Conservation (phyloP, 2,888 invertebrate species). For the Hypercompe scribonia region DNA sequence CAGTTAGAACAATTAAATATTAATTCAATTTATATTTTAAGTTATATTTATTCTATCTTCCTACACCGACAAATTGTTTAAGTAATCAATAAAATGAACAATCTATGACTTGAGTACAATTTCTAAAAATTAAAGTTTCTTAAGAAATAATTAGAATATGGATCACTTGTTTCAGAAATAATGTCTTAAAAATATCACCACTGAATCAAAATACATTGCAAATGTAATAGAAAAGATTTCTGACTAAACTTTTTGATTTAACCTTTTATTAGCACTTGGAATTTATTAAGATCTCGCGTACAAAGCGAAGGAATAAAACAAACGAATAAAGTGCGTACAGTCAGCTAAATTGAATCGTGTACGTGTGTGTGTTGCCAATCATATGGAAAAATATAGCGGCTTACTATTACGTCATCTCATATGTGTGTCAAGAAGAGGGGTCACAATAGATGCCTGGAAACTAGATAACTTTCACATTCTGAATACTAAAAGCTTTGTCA, state of each 20-base stretch:
- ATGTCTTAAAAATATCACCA: too few species aligned
- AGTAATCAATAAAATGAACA: too few species aligned
- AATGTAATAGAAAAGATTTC: background rate
- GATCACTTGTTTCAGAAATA: too few species aligned
- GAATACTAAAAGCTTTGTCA: too few species aligned
- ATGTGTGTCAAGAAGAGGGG: background rate
- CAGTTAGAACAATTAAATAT: too few species aligned
- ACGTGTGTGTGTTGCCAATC: slow-evolving; percentile 39
- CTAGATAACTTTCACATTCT: background rate
- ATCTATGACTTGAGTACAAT: too few species aligned
- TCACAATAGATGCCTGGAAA: background rate
- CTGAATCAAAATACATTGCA: background rate
- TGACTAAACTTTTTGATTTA: slow-evolving; percentile 14
- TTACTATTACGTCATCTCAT: slow-evolving; percentile 20
- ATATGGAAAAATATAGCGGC: slow-evolving; percentile 16
- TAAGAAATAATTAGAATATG: too few species aligned
- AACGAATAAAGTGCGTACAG: slow-evolving; percentile 38
- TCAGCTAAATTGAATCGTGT: slow-evolving; percentile 44
- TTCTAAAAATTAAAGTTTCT: too few species aligned
- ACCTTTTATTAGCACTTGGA: slow-evolving; percentile 20
- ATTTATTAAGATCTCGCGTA: slow-evolving; percentile 28
- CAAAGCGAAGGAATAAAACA: slow-evolving; percentile 41
- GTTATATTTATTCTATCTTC: too few species aligned
- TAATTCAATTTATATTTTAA: too few species aligned
- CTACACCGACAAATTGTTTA: too few species aligned